These are phyloP conservation scores for Drosophila willistoni DNA, from an alignment of 1,140 invertebrate genomes.

Conservation along the genomic window DNA sequence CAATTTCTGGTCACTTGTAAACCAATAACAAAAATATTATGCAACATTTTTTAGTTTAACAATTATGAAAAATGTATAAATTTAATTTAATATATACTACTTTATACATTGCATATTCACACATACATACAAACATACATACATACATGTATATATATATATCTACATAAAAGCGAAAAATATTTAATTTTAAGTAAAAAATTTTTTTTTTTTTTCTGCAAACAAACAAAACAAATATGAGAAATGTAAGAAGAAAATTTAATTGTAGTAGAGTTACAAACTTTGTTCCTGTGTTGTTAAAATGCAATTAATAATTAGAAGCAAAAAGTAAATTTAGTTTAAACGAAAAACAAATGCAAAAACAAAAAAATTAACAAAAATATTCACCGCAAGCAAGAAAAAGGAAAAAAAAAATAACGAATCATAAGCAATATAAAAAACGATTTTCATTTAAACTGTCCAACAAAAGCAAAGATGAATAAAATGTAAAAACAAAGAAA, in stretches of 20 bases:
- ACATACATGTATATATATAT: not conserved
- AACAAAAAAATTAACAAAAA: conserved; percentile 27
- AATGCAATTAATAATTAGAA: conserved; percentile 42
- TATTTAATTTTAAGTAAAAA: conserved; percentile 3
- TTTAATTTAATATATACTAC: conserved; percentile 33
- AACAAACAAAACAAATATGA: conserved; percentile 8
- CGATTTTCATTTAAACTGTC: conserved; percentile 17
- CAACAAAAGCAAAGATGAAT: not conserved
- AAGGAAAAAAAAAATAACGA: conserved; percentile 3
- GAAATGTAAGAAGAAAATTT: conserved; percentile 31
- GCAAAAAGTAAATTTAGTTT: conserved; percentile 46
- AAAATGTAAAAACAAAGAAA: not conserved
- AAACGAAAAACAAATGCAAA: conserved; percentile 14
- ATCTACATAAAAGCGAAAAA: not conserved
- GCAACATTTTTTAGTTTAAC: conserved; percentile 48
- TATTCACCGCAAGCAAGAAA: not conserved
- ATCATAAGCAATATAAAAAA: conserved; percentile 39
- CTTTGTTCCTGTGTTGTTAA: conserved; percentile 79
- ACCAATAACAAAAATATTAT: conserved; percentile 68
- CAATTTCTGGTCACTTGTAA: conserved; percentile 76
- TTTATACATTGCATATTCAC: conserved; percentile 61
- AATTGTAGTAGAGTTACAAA: conserved; percentile 57
- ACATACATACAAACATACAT: not conserved
- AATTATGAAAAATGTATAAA: conserved; percentile 14
- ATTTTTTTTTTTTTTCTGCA: conserved; percentile 31